Percentiles rank a stretch among this genome's conserved stretches.
Conservation (phyloP, 2,888 invertebrate genomes). For the Drosophila cracens region DNA sequence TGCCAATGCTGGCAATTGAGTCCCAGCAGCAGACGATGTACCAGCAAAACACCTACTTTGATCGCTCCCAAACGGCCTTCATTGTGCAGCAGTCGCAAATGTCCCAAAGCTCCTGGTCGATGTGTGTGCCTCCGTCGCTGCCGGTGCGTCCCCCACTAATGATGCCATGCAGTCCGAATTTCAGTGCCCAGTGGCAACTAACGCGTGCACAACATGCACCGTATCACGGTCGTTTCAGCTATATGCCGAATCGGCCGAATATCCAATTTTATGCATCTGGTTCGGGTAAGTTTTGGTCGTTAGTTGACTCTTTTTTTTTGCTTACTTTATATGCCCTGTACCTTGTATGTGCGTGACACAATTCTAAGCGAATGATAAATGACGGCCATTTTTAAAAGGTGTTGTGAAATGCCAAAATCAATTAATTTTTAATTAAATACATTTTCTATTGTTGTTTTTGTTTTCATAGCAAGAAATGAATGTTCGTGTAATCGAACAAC, state of each 20-base stretch:
- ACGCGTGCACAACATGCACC: background rate
- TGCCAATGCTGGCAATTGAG: constrained; percentile 54
- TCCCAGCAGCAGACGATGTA: constrained; percentile 65
- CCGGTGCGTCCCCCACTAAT: constrained; percentile 14
- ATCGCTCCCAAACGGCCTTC: constrained; percentile 54
- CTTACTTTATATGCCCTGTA: no score
- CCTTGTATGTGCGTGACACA: background rate
- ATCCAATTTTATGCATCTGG: constrained; percentile 54
- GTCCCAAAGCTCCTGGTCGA: constrained; percentile 62
- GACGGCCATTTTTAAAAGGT: background rate
- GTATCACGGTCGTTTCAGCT: constrained; percentile 14
- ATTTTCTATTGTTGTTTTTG: background rate
- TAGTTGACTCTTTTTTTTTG: background rate
- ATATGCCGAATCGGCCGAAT: constrained; percentile 29
- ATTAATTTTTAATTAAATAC: background rate
- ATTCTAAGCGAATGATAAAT: background rate
- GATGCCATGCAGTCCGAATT: constrained; percentile 6
- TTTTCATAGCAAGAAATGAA: background rate
- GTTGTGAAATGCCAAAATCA: background rate
- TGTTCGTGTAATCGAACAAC: background rate
- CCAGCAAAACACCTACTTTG: constrained; percentile 64
- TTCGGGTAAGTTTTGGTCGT: constrained; percentile 36
- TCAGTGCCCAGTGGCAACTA: constrained; percentile 1
- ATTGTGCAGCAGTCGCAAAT: constrained; percentile 61
- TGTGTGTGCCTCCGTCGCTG: constrained; percentile 27